Conservation (phyloP, 2,113 vertebrate genomes). For the Beaufortia kweichowensis region DNA sequence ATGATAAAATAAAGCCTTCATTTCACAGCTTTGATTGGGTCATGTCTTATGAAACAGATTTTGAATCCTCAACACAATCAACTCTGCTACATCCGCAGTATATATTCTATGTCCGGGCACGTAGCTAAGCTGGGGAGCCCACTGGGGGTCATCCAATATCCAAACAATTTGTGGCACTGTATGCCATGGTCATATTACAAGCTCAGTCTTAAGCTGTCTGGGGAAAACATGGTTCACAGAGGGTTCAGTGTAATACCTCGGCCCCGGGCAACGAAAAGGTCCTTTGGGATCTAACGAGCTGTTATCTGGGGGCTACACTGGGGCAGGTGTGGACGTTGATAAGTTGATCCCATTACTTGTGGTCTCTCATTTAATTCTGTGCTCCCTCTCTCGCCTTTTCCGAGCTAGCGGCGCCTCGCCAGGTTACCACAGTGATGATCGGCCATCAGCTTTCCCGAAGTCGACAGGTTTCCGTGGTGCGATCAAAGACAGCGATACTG, state of each 20-base stretch:
- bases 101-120: not conserved
- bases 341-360: conserved; percentile 49
- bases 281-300: conserved; percentile 21
- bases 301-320: conserved; percentile 6
- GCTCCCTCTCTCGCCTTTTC: conserved; percentile 13
- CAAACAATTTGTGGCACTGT: conserved; percentile 31
- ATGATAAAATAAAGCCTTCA: not conserved
- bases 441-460: conserved; percentile 29
- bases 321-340: conserved; percentile 44
- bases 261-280: conserved; percentile 18
- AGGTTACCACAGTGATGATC: conserved; percentile 50
- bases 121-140: not conserved
- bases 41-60: not conserved
- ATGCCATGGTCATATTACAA: conserved; percentile 20
- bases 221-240: conserved; percentile 15
- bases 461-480: conserved; percentile 9
- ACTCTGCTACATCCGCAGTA: not conserved
- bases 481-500: conserved; percentile 36
- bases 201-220: conserved; percentile 31
- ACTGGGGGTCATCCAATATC: conserved; percentile 21
- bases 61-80: not conserved
- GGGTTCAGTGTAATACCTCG: conserved; percentile 32
- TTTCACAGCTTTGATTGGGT: not conserved
- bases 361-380: conserved; percentile 8
- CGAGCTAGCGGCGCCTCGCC: not conserved